Evolutionary conservation across 2,113 vertebrate genomes (phyloP).

Genomic region (Bos indicus): DNA sequence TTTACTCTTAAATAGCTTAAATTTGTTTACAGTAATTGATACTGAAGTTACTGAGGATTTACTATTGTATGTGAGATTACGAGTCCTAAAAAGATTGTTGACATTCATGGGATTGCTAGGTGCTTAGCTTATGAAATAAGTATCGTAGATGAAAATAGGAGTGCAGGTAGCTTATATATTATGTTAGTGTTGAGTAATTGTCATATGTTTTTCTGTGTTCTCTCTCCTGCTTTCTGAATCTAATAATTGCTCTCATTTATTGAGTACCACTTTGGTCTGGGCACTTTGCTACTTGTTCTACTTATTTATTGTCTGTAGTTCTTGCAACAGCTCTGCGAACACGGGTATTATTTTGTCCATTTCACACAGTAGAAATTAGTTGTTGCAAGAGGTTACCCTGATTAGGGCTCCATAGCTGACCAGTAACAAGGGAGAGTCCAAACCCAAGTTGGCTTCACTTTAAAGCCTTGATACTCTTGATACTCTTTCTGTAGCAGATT

Average conservation of each 20-base stretch:
- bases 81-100: neutral
- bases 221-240: neutral
- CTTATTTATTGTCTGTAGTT: neutral
- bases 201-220: neutral
- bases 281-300: neutral
- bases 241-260: neutral
- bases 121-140: neutral
- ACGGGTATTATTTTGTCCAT: neutral
- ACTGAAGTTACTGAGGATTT: neutral
- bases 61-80: neutral
- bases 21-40: neutral
- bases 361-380: neutral
- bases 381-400: neutral
- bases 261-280: neutral
- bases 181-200: neutral
- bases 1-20: neutral
- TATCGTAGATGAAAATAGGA: slow-evolving; percentile 47
- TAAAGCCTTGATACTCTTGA: neutral
- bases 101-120: neutral
- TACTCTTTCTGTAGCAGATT: neutral
- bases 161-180: neutral
- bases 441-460: neutral
- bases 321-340: neutral
- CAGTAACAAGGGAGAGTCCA: neutral
- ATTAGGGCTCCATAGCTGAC: neutral